A percentile compares a stretch with the other conserved stretches of the same genome.
phyloP scores from a whole-genome alignment of 2,888 invertebrate genomes.

The Drosophila nigricruria region DNA sequence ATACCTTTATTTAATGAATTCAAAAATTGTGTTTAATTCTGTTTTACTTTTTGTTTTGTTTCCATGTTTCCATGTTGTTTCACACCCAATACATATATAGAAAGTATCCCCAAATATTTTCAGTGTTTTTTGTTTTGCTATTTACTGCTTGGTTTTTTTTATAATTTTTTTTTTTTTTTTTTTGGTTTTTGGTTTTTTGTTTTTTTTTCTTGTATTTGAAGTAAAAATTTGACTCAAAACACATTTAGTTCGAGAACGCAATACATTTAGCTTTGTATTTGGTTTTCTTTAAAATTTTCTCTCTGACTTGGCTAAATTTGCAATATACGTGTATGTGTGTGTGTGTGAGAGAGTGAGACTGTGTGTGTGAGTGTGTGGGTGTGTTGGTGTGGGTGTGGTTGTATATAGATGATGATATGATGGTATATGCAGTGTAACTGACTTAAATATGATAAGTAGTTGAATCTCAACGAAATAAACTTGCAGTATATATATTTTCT shows the following conservation, averaged over 20 bases:
- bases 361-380: neutral
- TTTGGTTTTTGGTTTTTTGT: slow-evolving; percentile 37
- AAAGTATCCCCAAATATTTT: slow-evolving; percentile 63
- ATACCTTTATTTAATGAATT: slow-evolving; percentile 84
- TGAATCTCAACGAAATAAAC: slow-evolving; percentile 47
- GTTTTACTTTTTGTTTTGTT: slow-evolving; percentile 66
- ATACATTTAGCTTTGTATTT: slow-evolving; percentile 64
- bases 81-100: slow-evolving; percentile 61
- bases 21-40: slow-evolving; percentile 83
- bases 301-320: slow-evolving; percentile 60
- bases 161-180: slow-evolving; percentile 35
- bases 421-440: slow-evolving; percentile 40
- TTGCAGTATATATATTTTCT: slow-evolving; percentile 39
- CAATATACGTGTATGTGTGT: slow-evolving; percentile 34
- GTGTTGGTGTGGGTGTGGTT: slow-evolving; percentile 11
- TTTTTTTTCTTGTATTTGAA: slow-evolving; percentile 62
- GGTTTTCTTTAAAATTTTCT: slow-evolving; percentile 53
- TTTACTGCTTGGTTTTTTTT: slow-evolving; percentile 46
- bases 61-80: slow-evolving; percentile 45
- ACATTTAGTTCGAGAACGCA: slow-evolving; percentile 78
- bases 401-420: slow-evolving; percentile 23
- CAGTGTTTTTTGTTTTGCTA: slow-evolving; percentile 50
- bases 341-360: too few relatives aligned
- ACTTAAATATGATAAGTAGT: slow-evolving; percentile 37
- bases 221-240: slow-evolving; percentile 77